These are phyloP conservation scores for Cynocephalus volans DNA, from an alignment of 2,113 vertebrate species.

Conservation along the genomic window DNA sequence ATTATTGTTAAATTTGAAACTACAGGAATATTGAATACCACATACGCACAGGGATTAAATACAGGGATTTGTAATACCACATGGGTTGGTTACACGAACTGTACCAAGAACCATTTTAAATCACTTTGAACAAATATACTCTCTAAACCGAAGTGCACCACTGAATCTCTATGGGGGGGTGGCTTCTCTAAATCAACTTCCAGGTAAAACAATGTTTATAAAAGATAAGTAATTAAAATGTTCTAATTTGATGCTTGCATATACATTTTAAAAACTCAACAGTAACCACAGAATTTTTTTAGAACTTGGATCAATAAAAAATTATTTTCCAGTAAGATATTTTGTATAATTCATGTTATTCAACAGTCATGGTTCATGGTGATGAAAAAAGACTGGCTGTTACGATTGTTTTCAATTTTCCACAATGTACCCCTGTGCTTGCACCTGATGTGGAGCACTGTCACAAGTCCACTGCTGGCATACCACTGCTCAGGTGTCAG, in stretches of 20 bases:
- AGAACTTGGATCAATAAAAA: background rate
- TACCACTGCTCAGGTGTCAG: background rate
- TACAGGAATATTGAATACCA: background rate
- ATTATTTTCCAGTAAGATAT: background rate
- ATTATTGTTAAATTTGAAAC: background rate
- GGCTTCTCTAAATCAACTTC: constrained; percentile 6
- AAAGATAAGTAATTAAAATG: background rate
- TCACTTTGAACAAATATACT: background rate
- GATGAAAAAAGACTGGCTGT: background rate
- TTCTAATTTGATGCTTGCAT: background rate
- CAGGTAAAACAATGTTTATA: background rate
- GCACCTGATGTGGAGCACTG: background rate
- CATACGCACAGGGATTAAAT: background rate
- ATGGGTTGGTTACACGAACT: background rate
- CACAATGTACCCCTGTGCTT: background rate
- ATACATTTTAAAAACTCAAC: background rate
- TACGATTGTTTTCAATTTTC: background rate
- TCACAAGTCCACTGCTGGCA: background rate
- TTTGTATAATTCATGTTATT: background rate
- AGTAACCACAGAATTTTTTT: background rate
- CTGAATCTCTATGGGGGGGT: background rate
- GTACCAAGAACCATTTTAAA: background rate
- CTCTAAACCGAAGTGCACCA: background rate
- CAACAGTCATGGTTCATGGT: background rate
- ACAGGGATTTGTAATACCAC: background rate